These are phyloP conservation scores for Papilio elwesi DNA, from an alignment of 2,888 invertebrate genomes.

Conservation along the genomic window DNA sequence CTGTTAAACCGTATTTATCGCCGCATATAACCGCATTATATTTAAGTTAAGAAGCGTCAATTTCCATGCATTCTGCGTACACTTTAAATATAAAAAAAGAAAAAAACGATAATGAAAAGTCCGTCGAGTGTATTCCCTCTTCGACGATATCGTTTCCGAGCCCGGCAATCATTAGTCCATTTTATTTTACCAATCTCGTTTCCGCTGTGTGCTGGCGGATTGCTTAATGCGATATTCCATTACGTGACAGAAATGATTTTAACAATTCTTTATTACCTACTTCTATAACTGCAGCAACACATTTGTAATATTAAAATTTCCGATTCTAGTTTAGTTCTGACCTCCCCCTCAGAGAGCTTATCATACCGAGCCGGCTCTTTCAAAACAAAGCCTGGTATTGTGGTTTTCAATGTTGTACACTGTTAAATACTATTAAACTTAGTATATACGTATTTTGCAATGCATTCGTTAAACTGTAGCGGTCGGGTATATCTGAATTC, in stretches of 20 bases:
- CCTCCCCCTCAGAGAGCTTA: slow-evolving; percentile 19
- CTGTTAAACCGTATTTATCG: too few species aligned
- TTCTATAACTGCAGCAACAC: slow-evolving; percentile 45
- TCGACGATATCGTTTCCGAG: slow-evolving; percentile 33
- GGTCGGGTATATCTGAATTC: slow-evolving; percentile 58
- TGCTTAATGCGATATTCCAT: slow-evolving; percentile 74
- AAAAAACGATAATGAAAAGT: slow-evolving; percentile 15
- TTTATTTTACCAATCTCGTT: slow-evolving; percentile 63
- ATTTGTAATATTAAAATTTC: slow-evolving; percentile 10
- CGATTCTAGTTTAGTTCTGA: background rate
- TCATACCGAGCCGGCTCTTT: slow-evolving; percentile 43
- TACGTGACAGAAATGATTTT: slow-evolving; percentile 67
- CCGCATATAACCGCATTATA: too few species aligned
- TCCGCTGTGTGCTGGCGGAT: slow-evolving; percentile 54
- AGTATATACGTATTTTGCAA: slow-evolving; percentile 53
- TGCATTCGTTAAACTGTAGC: slow-evolving; percentile 52
- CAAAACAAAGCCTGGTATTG: slow-evolving; percentile 39
- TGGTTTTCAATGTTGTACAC: slow-evolving; percentile 49
- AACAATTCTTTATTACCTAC: slow-evolving; percentile 58
- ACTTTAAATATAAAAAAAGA: slow-evolving; percentile 13
- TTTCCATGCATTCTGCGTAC: background rate
- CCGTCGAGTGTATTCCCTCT: slow-evolving; percentile 31
- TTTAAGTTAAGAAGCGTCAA: background rate
- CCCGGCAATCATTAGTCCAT: slow-evolving; percentile 37
- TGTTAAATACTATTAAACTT: slow-evolving; percentile 63